A percentile compares a stretch with the other conserved stretches of the same genome.
phyloP scores from a whole-genome alignment of 1,140 invertebrate species.

The Hypothenemus hampei region DNA sequence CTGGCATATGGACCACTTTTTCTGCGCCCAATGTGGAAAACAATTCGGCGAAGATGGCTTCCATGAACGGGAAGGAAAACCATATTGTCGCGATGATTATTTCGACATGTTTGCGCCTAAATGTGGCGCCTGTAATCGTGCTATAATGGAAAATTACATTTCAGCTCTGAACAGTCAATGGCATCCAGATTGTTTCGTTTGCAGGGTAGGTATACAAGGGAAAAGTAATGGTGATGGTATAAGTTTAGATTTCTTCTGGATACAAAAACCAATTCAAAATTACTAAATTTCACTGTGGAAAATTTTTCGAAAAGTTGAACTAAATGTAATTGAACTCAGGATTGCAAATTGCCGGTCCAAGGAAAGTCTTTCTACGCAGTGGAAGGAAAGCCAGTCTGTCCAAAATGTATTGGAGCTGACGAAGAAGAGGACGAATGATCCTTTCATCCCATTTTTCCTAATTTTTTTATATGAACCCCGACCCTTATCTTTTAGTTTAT shows the following conservation, averaged over 20 bases:
- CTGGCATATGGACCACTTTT: conserved; percentile 99
- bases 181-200: conserved; percentile 99
- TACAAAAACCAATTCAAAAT: not conserved
- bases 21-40: conserved; percentile 96
- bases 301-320: not conserved
- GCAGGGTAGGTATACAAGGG: conserved; percentile 75
- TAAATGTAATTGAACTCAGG: conserved; percentile 53
- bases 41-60: conserved; percentile 96
- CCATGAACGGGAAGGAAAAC: conserved; percentile 90
- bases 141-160: conserved; percentile 99
- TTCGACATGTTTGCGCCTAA: conserved; percentile 99
- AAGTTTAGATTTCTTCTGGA: not conserved
- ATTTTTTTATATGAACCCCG: conserved; percentile 14
- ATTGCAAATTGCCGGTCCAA: conserved; percentile 85
- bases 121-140: conserved; percentile 92
- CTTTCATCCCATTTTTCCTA: too few species aligned
- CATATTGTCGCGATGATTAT: conserved; percentile 93
- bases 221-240: not conserved
- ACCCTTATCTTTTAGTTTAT: conserved; percentile 2
- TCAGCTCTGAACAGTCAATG: conserved; percentile 96
- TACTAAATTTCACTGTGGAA: not conserved
- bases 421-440: conserved; percentile 69
- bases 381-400: conserved; percentile 87
- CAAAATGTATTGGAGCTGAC: conserved; percentile 82
- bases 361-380: conserved; percentile 94